A percentile compares a stretch with the other conserved stretches of the same genome.
Conservation (phyloP, 2,888 invertebrate species). For the Diloba caeruleocephala region DNA sequence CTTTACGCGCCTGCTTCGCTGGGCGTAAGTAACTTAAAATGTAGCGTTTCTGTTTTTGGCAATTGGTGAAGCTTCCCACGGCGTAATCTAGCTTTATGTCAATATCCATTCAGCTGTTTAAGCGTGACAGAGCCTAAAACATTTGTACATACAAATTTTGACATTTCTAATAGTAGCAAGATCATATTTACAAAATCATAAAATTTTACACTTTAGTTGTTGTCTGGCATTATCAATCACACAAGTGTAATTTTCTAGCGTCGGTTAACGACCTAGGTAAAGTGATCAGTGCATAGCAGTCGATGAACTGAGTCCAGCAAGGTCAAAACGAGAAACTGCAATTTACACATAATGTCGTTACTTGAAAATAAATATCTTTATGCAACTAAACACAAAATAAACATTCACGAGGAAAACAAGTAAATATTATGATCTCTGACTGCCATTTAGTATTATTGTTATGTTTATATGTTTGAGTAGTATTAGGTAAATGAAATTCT, state of each 20-base stretch:
- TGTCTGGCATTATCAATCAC: conserved; percentile 26
- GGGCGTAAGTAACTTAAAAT: too few species aligned
- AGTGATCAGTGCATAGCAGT: conserved; percentile 40
- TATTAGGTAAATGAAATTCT: too few species aligned
- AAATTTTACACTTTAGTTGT: neutral
- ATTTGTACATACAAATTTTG: too few species aligned
- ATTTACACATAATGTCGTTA: conserved; percentile 22
- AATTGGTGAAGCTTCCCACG: too few species aligned
- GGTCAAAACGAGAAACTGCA: conserved; percentile 34
- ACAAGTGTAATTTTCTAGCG: conserved; percentile 44
- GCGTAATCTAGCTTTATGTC: too few species aligned
- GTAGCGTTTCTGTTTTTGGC: too few species aligned
- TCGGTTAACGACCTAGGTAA: conserved; percentile 58
- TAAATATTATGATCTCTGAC: conserved; percentile 10
- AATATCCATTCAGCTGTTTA: too few species aligned
- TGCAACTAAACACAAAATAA: conserved; percentile 15
- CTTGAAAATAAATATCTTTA: conserved; percentile 5
- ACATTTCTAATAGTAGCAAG: too few species aligned
- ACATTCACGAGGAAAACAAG: conserved; percentile 13
- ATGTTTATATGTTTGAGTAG: too few species aligned
- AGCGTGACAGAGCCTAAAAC: too few species aligned
- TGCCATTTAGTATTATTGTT: too few species aligned
- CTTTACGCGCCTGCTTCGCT: too few species aligned
- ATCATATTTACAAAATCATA: neutral
- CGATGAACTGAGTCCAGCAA: conserved; percentile 41